Evolutionary conservation across 2,113 vertebrate species (phyloP).

Genomic region (Dicaeum eximium): DNA sequence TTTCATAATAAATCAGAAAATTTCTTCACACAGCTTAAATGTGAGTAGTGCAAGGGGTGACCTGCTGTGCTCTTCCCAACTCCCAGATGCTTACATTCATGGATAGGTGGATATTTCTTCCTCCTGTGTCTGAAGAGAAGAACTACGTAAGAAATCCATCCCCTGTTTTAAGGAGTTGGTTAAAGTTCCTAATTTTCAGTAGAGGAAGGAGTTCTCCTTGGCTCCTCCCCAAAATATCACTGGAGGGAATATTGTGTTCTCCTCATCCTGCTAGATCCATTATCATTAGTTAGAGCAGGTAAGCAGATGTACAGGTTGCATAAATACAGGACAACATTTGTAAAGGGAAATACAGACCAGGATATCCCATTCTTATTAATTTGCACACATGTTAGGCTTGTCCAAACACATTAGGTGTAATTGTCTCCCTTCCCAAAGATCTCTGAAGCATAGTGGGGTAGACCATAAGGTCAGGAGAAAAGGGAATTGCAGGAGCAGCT

Average conservation of each 20-base stretch:
- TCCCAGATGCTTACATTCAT: not conserved
- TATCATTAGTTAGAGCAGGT: constrained; percentile 61
- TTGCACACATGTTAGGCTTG: constrained; percentile 52
- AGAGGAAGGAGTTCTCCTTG: not conserved
- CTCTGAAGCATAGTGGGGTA: constrained; percentile 55
- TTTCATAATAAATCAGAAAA: not conserved
- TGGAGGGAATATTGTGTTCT: constrained; percentile 47
- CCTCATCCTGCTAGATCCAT: constrained; percentile 56
- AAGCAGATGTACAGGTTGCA: constrained; percentile 67
- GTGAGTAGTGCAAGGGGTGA: not conserved
- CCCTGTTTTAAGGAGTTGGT: not conserved
- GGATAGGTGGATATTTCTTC: not conserved
- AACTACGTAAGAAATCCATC: not conserved
- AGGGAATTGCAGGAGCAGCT: constrained; percentile 70
- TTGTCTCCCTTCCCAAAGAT: constrained; percentile 27
- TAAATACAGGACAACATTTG: constrained; percentile 30
- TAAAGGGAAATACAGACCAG: constrained; percentile 39
- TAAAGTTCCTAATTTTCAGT: not conserved
- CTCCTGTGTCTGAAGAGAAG: not conserved
- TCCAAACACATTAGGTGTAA: constrained; percentile 65
- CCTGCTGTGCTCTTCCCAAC: not conserved
- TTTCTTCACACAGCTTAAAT: not conserved
- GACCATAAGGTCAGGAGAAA: constrained; percentile 51
- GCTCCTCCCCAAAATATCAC: not conserved
- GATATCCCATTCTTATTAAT: constrained; percentile 52